Conservation (phyloP, 2,888 invertebrate species). For the Conomelus anceps region DNA sequence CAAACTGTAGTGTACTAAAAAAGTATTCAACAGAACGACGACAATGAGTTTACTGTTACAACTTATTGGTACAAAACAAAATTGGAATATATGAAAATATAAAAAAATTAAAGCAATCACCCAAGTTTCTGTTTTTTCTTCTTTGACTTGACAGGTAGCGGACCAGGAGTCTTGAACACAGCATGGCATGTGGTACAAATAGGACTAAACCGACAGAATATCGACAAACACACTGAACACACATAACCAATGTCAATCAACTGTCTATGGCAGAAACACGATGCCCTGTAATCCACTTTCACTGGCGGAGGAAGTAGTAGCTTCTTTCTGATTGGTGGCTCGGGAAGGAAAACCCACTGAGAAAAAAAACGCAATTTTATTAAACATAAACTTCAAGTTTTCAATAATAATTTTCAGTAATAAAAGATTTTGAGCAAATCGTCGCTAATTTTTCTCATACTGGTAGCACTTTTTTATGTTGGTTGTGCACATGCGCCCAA, state of each 20-base stretch:
- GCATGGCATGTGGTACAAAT: conserved; percentile 96
- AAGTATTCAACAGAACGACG: too few species aligned
- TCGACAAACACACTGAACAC: conserved; percentile 94
- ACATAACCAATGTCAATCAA: conserved; percentile 94
- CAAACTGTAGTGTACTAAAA: too few species aligned
- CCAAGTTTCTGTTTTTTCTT: conserved; percentile 65
- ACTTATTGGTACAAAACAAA: too few species aligned
- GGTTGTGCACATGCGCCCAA: too few species aligned
- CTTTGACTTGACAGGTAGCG: conserved; percentile 67
- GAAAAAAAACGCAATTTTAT: conserved; percentile 33
- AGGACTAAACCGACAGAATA: conserved; percentile 95
- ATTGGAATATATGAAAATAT: background rate
- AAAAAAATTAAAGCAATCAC: background rate
- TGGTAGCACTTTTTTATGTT: too few species aligned
- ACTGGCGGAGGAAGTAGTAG: conserved; percentile 82
- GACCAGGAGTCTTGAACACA: conserved; percentile 83
- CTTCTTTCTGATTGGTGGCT: conserved; percentile 68
- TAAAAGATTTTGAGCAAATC: too few species aligned
- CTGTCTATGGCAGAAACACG: conserved; percentile 95
- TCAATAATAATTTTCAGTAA: conserved; percentile 4
- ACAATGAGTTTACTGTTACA: too few species aligned
- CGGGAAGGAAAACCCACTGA: conserved; percentile 90
- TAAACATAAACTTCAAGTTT: background rate
- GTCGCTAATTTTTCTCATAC: too few species aligned
- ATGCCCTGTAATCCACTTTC: conserved; percentile 92